phyloP scores from a whole-genome alignment of 2,888 invertebrate genomes.

The Limnephilus lunatus region DNA sequence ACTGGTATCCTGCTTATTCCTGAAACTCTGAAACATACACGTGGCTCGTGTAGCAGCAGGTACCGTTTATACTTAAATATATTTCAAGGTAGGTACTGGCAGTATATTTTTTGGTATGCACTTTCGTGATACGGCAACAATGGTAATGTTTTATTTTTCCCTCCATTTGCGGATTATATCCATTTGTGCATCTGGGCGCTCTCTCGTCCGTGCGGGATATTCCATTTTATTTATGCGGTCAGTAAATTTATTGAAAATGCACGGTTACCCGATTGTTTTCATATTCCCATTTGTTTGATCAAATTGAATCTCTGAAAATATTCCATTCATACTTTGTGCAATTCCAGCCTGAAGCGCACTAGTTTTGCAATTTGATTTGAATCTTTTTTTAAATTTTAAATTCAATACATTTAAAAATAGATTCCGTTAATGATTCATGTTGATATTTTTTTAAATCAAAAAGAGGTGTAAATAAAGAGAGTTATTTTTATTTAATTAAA shows the following conservation, averaged over 20 bases:
- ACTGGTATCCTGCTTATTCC: background rate
- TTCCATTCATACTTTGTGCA: background rate
- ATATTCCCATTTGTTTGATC: constrained; percentile 18
- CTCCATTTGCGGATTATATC: constrained; percentile 45
- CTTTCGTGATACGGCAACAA: constrained; percentile 31
- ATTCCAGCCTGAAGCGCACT: background rate
- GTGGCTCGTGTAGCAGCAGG: background rate
- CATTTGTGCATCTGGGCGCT: constrained; percentile 43
- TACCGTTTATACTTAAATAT: background rate
- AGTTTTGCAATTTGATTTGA: background rate
- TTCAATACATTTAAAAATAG: no score
- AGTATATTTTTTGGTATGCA: constrained; percentile 27
- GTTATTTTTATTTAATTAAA: no score
- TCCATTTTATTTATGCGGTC: constrained; percentile 44
- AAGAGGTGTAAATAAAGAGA: no score
- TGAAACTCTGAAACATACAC: background rate
- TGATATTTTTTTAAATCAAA: no score
- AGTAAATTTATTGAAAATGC: constrained; percentile 26
- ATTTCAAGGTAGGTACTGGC: background rate
- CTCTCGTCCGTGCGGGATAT: constrained; percentile 9
- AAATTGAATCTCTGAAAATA: constrained; percentile 4
- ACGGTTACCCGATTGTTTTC: background rate
- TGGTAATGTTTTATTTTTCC: constrained; percentile 38
- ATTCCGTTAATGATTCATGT: no score
- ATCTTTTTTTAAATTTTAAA: background rate